A percentile compares a stretch with the other conserved stretches of the same genome.
Evolutionary conservation across 2,888 invertebrate genomes (phyloP).

Genomic region (Drosophila stalkeri): DNA sequence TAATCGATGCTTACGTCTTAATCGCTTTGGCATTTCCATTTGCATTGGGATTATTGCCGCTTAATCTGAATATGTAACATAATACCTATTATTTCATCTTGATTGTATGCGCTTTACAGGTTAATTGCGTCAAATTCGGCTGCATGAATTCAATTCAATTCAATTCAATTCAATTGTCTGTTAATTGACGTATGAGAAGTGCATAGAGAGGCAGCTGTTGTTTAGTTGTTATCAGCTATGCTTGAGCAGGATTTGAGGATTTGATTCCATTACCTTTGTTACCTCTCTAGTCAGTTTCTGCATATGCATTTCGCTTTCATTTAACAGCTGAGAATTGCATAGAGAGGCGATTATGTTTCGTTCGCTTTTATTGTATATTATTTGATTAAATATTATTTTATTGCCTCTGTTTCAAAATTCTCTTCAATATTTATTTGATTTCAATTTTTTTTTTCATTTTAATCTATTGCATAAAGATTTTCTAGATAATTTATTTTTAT

Average conservation of each 20-base stretch:
- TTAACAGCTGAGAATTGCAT: not conserved
- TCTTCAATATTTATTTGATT: too few species aligned
- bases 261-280: too few species aligned
- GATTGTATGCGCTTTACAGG: not conserved
- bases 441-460: too few species aligned
- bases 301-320: too few species aligned
- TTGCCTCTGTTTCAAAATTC: too few species aligned
- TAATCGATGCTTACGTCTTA: constrained; percentile 5
- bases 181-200: not conserved
- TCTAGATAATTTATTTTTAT: too few species aligned
- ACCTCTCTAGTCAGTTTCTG: too few species aligned
- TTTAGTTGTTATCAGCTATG: too few species aligned
- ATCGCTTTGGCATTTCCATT: constrained; percentile 1
- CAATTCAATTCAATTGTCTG: not conserved
- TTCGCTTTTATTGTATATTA: too few species aligned
- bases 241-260: too few species aligned
- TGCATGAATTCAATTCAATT: not conserved
- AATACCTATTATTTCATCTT: not conserved
- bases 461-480: too few species aligned
- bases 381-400: too few species aligned
- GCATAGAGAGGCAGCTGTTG: not conserved
- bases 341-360: not conserved
- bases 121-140: not conserved
- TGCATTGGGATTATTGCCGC: not conserved
- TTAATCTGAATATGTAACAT: not conserved